phyloP scores from a whole-genome alignment of 2,113 vertebrate genomes.

The Microtus montanus region DNA sequence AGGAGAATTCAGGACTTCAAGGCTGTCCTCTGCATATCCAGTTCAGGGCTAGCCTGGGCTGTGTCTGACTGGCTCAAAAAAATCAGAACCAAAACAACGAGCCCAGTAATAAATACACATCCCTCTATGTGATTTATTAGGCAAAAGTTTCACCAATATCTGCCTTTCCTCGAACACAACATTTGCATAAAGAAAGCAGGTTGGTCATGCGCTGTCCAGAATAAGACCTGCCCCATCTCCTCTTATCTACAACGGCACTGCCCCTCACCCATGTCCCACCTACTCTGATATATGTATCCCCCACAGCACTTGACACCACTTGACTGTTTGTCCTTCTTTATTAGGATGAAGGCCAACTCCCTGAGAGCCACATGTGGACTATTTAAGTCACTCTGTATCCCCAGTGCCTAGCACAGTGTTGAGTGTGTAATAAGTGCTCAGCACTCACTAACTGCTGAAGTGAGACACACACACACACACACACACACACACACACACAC shows the following conservation, averaged over 20 bases:
- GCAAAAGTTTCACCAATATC: background rate
- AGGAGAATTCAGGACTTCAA: background rate
- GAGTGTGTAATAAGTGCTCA: background rate
- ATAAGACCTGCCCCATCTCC: background rate
- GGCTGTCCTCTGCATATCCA: background rate
- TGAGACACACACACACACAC: background rate
- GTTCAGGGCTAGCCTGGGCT: background rate
- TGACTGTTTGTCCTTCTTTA: background rate
- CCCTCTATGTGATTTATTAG: background rate
- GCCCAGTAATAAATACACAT: too few relatives aligned
- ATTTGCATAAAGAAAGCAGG: constrained; percentile 3
- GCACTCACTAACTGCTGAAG: background rate
- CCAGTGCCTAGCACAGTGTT: background rate
- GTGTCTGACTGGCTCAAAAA: background rate
- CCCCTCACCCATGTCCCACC: background rate
- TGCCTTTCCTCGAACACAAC: background rate
- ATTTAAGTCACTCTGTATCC: background rate
- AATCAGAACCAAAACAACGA: background rate
- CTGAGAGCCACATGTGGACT: background rate
- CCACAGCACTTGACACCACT: background rate
- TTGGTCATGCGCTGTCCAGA: background rate
- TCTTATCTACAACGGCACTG: background rate
- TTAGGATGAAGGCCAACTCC: background rate
- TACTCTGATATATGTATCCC: background rate
- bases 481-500: background rate